Conservation (phyloP, 2,113 vertebrate species). For the Nematolebias whitei region DNA sequence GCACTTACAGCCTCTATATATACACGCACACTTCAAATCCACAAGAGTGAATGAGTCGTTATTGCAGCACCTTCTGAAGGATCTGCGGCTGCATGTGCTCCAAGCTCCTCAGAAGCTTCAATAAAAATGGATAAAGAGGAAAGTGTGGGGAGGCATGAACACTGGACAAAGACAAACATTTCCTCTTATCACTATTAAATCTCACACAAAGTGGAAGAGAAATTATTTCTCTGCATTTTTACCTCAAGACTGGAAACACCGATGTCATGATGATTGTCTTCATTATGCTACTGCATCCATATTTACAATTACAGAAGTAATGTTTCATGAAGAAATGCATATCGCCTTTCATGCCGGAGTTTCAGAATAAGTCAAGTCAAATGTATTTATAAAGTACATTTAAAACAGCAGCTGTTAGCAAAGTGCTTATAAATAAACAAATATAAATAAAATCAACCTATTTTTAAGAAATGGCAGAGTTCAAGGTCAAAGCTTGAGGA, state of each 20-base stretch:
- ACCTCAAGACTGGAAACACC: constrained; percentile 16
- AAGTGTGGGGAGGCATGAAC: constrained; percentile 26
- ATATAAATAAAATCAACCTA: too few relatives aligned
- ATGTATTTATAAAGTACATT: too few relatives aligned
- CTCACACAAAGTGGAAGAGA: constrained; percentile 42
- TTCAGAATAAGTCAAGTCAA: too few relatives aligned
- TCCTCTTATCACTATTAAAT: constrained; percentile 42
- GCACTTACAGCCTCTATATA: constrained; percentile 12
- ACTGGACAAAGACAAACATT: constrained; percentile 53
- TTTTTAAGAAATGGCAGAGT: too few relatives aligned
- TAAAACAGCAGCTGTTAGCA: too few relatives aligned
- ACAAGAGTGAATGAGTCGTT: constrained; percentile 24
- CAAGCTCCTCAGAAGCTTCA: constrained; percentile 28
- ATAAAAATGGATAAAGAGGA: constrained; percentile 32
- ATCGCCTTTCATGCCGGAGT: too few relatives aligned
- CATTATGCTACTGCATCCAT: constrained; percentile 32
- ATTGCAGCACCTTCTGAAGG: constrained; percentile 43
- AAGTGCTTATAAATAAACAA: too few relatives aligned
- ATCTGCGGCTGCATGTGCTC: constrained; percentile 58
- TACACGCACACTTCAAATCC: constrained; percentile 4
- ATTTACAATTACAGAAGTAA: neutral
- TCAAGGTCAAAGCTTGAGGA: too few relatives aligned
- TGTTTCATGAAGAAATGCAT: too few relatives aligned
- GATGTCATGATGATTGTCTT: constrained; percentile 15
- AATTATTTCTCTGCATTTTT: constrained; percentile 31